Percentiles rank a stretch among this genome's conserved stretches.
Evolutionary conservation across 2,797 vertebrate species (phyloP).

Genomic region (Chiroxiphia lanceolata): DNA sequence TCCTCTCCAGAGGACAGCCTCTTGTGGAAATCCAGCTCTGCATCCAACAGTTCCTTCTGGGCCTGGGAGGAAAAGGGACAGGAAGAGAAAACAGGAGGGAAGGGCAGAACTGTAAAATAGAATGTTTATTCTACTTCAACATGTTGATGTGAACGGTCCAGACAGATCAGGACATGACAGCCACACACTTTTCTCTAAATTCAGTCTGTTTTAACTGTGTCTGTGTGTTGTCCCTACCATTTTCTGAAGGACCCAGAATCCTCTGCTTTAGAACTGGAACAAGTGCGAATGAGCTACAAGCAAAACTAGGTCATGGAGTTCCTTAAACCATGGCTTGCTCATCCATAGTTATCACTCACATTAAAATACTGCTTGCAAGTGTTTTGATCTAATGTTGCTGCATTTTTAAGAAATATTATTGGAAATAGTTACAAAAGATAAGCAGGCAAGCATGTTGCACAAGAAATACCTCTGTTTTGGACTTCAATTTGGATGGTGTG

Average conservation of each 20-base stretch:
- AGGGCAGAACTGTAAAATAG: neutral
- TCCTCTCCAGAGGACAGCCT: constrained; percentile 94
- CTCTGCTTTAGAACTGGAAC: neutral
- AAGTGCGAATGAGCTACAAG: neutral
- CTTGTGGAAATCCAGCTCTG: constrained; percentile 95
- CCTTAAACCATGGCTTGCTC: neutral
- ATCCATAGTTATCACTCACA: neutral
- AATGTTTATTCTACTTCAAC: neutral
- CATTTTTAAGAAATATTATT: neutral
- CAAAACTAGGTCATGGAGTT: neutral
- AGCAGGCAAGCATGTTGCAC: neutral
- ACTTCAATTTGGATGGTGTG: constrained; percentile 85
- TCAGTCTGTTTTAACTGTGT: neutral
- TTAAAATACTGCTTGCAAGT: neutral
- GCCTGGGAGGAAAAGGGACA: constrained; percentile 75
- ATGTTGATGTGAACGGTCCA: neutral
- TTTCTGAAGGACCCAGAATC: neutral
- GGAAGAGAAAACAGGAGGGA: neutral
- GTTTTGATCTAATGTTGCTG: neutral
- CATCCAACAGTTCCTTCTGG: constrained; percentile 94
- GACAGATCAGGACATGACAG: neutral
- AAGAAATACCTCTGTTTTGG: constrained; percentile 88
- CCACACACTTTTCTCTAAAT: neutral
- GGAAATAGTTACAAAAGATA: neutral
- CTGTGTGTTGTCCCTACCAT: neutral